Conservation (phyloP, 2,888 invertebrate genomes). For the Conchocele bisecta region DNA sequence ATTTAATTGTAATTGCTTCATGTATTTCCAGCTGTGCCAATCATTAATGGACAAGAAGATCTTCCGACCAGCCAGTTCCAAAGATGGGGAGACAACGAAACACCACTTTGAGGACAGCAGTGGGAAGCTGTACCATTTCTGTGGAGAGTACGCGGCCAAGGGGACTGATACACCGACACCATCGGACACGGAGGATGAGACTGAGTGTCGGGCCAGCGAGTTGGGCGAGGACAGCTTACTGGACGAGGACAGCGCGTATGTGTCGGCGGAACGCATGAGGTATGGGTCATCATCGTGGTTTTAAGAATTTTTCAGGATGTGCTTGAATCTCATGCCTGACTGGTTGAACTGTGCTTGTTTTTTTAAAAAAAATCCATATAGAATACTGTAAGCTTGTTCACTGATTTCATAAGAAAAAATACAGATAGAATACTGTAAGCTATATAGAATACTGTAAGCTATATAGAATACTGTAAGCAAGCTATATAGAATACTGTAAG, state of each 20-base stretch:
- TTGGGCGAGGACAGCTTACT: conserved; percentile 40
- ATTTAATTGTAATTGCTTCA: background rate
- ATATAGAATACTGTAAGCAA: no score
- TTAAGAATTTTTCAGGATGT: no score
- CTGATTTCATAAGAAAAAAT: no score
- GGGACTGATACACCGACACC: conserved; percentile 37
- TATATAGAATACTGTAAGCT: no score
- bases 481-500: no score
- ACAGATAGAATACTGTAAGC: no score
- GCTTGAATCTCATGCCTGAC: no score
- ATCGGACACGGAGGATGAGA: conserved; percentile 49
- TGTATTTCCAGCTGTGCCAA: conserved; percentile 74
- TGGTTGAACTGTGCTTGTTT: no score
- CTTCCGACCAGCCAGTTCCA: conserved; percentile 74
- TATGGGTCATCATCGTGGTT: no score
- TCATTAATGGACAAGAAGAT: conserved; percentile 78
- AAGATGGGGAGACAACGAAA: conserved; percentile 57
- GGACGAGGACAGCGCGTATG: conserved; percentile 14
- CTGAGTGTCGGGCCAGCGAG: conserved; percentile 39
- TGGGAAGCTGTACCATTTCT: conserved; percentile 76
- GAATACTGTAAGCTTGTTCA: no score
- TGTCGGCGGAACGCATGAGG: conserved; percentile 41
- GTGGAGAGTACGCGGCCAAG: conserved; percentile 53
- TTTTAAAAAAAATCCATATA: no score
- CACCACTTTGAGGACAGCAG: conserved; percentile 79